Base-by-base conservation (phyloP, 1,140 invertebrate genomes). In the Tyrophagus putrescentiae region DNA sequence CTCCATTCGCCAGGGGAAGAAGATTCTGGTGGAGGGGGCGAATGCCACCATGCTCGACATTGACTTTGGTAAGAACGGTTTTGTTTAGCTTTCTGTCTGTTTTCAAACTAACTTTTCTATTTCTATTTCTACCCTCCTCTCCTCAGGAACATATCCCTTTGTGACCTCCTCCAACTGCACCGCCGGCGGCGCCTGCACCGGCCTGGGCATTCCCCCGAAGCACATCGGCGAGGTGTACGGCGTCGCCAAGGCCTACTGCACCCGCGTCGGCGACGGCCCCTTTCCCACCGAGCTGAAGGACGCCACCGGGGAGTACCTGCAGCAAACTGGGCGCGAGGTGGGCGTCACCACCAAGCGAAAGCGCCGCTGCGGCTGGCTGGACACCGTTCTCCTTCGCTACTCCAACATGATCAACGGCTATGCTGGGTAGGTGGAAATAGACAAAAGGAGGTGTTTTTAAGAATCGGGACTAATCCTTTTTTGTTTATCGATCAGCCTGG, bases 161-260 rank as follows among this genome's bases (percentile, higher is more conserved):
- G 95, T 99, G 58, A 99, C 96, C 28, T 98, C 93, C 60, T 97
- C 92, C 6, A 99, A 98, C 76, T 98, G 95, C 74, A 96, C 90
- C 70, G 87, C 97, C 64, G 96, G 96, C 36, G 95, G 95, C 16
- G 94, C 97, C 3, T 93, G 89, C 68, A 99, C 95, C 1, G 96
- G 96, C 0, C 77, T 99, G 11, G 96, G 96, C 16, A 75, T 99
- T 62, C 89, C 94, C 3, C 91, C 94, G 2, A 79, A 76, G 66
- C 80, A 81, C 39, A 87, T 99, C 65, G 89, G 88, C 0, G 82
- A 93, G 41, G 84, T 98, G 11, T 82, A 92, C 69, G 96, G 95
- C 45, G 93, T 99, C 13, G 90, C 97, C 0, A 99, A 99, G 75
- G 94, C 94, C 0, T 99, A 98, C 71, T 93, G 92, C 21, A 99